phyloP scores from a whole-genome alignment of 2,113 vertebrate genomes.

The Pelecanoides urinatrix region DNA sequence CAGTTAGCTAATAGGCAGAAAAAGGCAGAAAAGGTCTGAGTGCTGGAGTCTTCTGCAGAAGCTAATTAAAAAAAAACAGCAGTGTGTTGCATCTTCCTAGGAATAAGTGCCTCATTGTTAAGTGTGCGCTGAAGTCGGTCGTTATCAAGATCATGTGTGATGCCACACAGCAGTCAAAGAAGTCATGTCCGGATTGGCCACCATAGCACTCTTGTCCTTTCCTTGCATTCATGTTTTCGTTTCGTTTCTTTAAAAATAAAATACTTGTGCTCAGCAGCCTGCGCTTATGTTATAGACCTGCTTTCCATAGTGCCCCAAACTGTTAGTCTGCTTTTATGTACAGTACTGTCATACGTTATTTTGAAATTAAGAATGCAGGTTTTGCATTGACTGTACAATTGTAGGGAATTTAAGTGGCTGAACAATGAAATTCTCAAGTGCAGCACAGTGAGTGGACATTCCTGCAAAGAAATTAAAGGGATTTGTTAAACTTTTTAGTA shows the following conservation, averaged over 20 bases:
- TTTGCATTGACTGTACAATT: neutral
- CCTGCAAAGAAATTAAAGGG: neutral
- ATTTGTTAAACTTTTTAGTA: neutral
- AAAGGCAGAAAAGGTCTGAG: neutral
- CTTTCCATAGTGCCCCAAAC: neutral
- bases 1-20: neutral
- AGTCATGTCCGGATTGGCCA: neutral
- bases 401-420: neutral
- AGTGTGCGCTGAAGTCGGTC: neutral
- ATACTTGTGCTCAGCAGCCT: slow-evolving; percentile 8
- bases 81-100: neutral
- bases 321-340: neutral
- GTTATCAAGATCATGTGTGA: neutral
- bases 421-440: neutral
- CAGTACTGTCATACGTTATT: neutral
- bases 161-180: neutral
- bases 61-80: neutral
- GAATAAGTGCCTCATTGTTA: neutral
- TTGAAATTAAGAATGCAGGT: neutral
- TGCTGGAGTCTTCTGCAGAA: neutral
- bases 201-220: neutral
- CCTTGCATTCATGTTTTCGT: neutral
- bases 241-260: neutral
- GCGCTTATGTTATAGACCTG: neutral
- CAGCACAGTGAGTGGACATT: neutral